Evolutionary conservation across 2,888 invertebrate species (phyloP).

Genomic region (Standfussiana lucernea): DNA sequence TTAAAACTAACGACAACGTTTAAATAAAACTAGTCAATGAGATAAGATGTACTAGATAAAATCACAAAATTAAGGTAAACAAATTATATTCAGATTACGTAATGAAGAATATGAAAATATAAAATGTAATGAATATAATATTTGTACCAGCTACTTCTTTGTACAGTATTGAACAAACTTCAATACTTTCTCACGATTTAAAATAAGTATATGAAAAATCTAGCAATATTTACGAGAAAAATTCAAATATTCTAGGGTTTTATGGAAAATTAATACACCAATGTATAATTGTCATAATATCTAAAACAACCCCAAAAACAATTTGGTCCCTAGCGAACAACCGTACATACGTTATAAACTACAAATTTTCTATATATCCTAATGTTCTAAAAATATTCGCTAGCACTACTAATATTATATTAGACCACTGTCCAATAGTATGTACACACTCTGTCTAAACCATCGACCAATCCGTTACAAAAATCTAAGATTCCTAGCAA

Average conservation of each 20-base stretch:
- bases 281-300: conserved; percentile 63
- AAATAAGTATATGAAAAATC: conserved; percentile 55
- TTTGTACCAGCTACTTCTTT: conserved; percentile 57
- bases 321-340: conserved; percentile 74
- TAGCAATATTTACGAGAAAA: conserved; percentile 60
- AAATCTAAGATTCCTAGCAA: conserved; percentile 87
- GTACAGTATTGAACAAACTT: conserved; percentile 47
- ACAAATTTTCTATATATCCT: conserved; percentile 76
- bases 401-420: conserved; percentile 77
- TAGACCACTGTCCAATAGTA: conserved; percentile 64
- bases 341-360: conserved; percentile 69
- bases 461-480: conserved; percentile 75
- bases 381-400: conserved; percentile 73
- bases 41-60: conserved; percentile 52
- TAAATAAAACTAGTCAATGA: conserved; percentile 59
- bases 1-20: conserved; percentile 57
- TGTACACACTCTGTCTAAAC: conserved; percentile 77
- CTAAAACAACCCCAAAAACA: conserved; percentile 72
- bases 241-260: conserved; percentile 59
- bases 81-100: conserved; percentile 25
- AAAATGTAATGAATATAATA: conserved; percentile 44
- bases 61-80: conserved; percentile 45
- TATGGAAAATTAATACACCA: conserved; percentile 58
- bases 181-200: conserved; percentile 46
- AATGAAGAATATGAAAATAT: conserved; percentile 46